A percentile compares a stretch with the other conserved stretches of the same genome.
These are phyloP conservation scores for Macroglossus sobrinus DNA, from an alignment of 2,113 vertebrate genomes.

Conservation along the genomic window DNA sequence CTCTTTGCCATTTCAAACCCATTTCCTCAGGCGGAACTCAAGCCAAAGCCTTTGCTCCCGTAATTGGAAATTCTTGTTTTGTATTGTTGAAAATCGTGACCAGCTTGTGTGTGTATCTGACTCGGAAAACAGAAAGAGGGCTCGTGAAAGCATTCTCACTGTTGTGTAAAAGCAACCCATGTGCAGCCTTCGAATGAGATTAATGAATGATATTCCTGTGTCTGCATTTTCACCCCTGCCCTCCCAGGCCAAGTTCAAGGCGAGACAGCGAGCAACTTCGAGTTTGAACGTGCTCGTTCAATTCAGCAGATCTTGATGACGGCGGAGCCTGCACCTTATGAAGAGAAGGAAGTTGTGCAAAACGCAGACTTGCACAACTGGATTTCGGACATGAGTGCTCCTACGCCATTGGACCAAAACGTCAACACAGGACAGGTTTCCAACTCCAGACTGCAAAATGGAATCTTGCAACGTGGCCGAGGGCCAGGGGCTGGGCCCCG, in stretches of 20 bases:
- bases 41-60: background rate
- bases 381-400: background rate
- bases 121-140: slow-evolving; percentile 31
- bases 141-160: background rate
- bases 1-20: slow-evolving; percentile 25
- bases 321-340: background rate
- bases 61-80: slow-evolving; percentile 10
- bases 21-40: slow-evolving; percentile 42
- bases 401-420: background rate
- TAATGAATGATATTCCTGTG: background rate
- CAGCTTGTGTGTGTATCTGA: slow-evolving; percentile 35
- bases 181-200: background rate
- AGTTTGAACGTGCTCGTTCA: background rate
- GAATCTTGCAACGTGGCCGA: background rate
- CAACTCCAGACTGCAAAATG: background rate
- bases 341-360: background rate
- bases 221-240: background rate
- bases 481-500: slow-evolving; percentile 21
- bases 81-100: background rate
- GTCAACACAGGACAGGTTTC: background rate
- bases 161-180: background rate
- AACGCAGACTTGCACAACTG: background rate
- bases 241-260: background rate
- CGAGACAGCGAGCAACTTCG: background rate
- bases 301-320: background rate